phyloP scores from a whole-genome alignment of 2,888 invertebrate genomes.

The Helleia helle region DNA sequence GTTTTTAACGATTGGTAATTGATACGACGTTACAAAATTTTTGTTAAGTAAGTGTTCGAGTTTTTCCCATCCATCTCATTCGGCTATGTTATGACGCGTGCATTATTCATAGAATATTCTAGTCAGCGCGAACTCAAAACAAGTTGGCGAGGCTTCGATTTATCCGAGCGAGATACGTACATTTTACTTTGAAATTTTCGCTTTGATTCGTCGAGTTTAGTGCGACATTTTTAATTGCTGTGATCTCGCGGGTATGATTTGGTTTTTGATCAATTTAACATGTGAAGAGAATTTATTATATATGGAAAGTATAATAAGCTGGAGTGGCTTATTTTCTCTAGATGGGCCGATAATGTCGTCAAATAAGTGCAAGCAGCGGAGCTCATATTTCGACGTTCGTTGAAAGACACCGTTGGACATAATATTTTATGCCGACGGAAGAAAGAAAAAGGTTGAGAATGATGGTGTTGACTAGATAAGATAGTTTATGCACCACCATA shows the following conservation, averaged over 20 bases:
- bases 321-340: too few relatives aligned
- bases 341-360: too few relatives aligned
- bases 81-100: constrained; percentile 35
- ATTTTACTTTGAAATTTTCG: constrained; percentile 18
- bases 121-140: constrained; percentile 38
- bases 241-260: constrained; percentile 8
- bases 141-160: constrained; percentile 28
- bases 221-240: constrained; percentile 12
- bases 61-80: not conserved
- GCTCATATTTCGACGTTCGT: too few relatives aligned
- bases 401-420: too few relatives aligned
- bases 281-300: too few relatives aligned
- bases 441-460: too few relatives aligned
- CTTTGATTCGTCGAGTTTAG: constrained; percentile 14
- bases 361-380: too few relatives aligned
- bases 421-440: too few relatives aligned
- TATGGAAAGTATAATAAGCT: too few relatives aligned
- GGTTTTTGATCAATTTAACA: too few relatives aligned
- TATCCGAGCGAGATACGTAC: constrained; percentile 18
- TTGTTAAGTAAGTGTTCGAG: not conserved
- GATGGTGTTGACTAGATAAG: too few relatives aligned
- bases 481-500: too few relatives aligned
- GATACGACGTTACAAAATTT: not conserved
- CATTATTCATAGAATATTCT: constrained; percentile 67
- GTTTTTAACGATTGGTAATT: not conserved